A percentile compares a stretch with the other conserved stretches of the same genome.
Evolutionary conservation across 2,888 invertebrate genomes (phyloP).

Genomic region (Pinctada fucata): DNA sequence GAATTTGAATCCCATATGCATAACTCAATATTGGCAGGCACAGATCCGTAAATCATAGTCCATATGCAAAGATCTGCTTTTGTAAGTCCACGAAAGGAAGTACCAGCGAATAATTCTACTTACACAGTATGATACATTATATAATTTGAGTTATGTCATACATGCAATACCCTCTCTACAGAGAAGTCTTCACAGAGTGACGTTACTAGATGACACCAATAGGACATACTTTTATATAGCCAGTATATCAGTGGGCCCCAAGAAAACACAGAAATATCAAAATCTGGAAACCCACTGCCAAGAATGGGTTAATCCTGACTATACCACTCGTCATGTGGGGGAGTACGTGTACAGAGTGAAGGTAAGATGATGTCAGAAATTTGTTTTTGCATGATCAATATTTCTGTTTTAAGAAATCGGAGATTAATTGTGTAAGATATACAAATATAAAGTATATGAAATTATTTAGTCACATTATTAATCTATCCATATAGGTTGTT

Average conservation of each 20-base stretch:
- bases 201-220: constrained; percentile 84
- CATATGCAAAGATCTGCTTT: too few relatives aligned
- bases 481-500: constrained; percentile 75
- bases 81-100: too few relatives aligned
- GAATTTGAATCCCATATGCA: too few relatives aligned
- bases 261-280: constrained; percentile 73
- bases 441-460: not conserved
- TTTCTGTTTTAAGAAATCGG: not conserved
- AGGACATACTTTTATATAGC: constrained; percentile 83
- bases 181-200: constrained; percentile 81
- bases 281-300: constrained; percentile 75
- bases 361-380: constrained; percentile 49
- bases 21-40: too few relatives aligned
- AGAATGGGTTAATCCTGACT: constrained; percentile 78
- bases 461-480: not conserved
- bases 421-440: not conserved
- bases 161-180: constrained; percentile 52
- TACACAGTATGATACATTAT: too few relatives aligned
- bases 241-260: constrained; percentile 77
- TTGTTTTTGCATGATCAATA: not conserved
- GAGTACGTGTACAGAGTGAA: constrained; percentile 75
- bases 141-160: too few relatives aligned
- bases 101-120: too few relatives aligned
- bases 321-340: constrained; percentile 54
- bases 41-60: too few relatives aligned